Evolutionary conservation across 2,113 vertebrate species (phyloP).

Genomic region (Phyllopteryx taeniolatus): DNA sequence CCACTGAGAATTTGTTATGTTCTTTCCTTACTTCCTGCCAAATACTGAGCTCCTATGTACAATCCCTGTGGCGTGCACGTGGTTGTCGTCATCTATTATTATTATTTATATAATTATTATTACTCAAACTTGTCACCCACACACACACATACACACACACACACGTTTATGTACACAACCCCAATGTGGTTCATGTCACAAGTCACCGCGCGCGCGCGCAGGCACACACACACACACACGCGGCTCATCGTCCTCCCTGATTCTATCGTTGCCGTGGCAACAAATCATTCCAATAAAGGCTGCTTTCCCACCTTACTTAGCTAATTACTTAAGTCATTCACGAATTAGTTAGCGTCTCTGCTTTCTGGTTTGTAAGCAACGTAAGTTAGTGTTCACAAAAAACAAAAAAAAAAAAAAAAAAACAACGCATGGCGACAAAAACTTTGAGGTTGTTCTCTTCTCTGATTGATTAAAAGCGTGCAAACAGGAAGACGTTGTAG

Average conservation of each 20-base stretch:
- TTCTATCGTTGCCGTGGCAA: not conserved
- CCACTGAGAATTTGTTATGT: constrained; percentile 50
- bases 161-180: constrained; percentile 64
- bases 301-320: not conserved
- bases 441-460: not conserved
- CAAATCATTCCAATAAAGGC: not conserved
- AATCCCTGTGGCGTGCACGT: constrained; percentile 53
- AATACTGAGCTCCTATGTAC: constrained; percentile 56
- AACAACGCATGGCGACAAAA: not conserved
- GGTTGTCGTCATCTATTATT: not conserved
- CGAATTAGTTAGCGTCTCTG: not conserved
- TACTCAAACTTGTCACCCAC: constrained; percentile 39
- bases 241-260: constrained; percentile 12
- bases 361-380: not conserved
- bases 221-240: constrained; percentile 24
- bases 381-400: not conserved
- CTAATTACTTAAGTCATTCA: not conserved
- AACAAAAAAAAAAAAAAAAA: not conserved
- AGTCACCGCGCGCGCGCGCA: constrained; percentile 45
- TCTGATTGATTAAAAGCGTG: not conserved
- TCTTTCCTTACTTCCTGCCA: constrained; percentile 39
- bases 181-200: constrained; percentile 44
- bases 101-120: constrained; percentile 1
- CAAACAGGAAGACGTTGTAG: too few species aligned
- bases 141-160: constrained; percentile 45